phyloP scores from a whole-genome alignment of 2,113 vertebrate genomes.

The Nothoprocta perdicaria region DNA sequence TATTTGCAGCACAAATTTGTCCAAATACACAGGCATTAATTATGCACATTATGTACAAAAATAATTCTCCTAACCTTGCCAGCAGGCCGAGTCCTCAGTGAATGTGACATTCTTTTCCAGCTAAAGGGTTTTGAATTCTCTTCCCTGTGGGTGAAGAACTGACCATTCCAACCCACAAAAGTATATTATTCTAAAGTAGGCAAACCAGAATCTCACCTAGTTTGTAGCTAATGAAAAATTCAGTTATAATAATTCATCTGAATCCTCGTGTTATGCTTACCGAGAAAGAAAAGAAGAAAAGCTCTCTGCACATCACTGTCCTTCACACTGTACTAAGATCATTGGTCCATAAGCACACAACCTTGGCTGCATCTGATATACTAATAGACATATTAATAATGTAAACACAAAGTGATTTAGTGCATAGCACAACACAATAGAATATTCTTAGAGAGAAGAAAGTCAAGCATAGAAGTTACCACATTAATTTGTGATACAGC shows the following conservation, averaged over 20 bases:
- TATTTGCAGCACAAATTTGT: slow-evolving; percentile 52
- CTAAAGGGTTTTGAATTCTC: slow-evolving; percentile 28
- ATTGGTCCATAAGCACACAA: background rate
- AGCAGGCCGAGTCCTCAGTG: slow-evolving; percentile 13
- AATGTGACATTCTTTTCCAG: slow-evolving; percentile 6
- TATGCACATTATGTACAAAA: slow-evolving; percentile 43
- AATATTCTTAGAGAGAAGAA: background rate
- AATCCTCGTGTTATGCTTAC: background rate
- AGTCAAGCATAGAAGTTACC: background rate
- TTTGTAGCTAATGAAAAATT: background rate
- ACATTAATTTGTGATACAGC: background rate
- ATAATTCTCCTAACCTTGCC: slow-evolving; percentile 56
- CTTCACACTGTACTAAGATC: background rate
- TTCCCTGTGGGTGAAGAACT: slow-evolving; percentile 23
- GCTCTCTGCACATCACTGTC: background rate
- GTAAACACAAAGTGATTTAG: background rate
- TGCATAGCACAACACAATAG: background rate
- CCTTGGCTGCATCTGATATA: background rate
- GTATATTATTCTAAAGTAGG: background rate
- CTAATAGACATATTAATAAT: background rate
- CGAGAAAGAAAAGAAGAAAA: background rate
- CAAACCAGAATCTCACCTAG: background rate
- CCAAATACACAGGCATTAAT: slow-evolving; percentile 59
- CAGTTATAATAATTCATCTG: background rate
- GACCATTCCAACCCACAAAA: slow-evolving; percentile 6